Base-by-base conservation (phyloP, 1,140 invertebrate species). In the Sweltsa coloradensis region DNA sequence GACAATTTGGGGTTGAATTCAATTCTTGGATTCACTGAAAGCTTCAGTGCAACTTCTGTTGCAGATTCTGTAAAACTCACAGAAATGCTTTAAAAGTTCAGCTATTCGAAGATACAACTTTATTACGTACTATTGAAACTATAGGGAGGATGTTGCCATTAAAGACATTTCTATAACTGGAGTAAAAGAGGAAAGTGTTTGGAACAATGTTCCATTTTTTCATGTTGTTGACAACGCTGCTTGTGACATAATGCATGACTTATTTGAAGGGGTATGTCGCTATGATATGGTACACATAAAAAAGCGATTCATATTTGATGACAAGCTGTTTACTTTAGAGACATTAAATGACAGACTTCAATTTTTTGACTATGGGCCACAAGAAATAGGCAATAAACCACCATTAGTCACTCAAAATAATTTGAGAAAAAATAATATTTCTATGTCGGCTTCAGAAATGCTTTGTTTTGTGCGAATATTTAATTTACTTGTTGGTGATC, bases 401-500 rank as follows among this genome's bases (percentile, higher is more conserved):
- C 27, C 34, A 14, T 48, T 55, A n/a, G 51, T 37, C 24, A 50
- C 14, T 1, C 25, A 1, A 25, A 24, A 34, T 26, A 24, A 42
- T 21, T 18, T 47, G 16, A 53, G 53, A 42, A 51, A 52, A 21
- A 22, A 14, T 13, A 25, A 47, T 11, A 41, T 51, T 19, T 54
- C 50, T 27, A 51, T 51, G 46, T 58, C 53, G 18, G 53, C 58
- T 7, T 49, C 55, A 14, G 57, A 60, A 48, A 58, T 55, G 52
- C 7, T 18, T 21, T 46, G 27, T 46, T 49, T 60, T 11, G 11
- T 58, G 22, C 19, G 41, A 23, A 42, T 47, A 44, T 46, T 60
- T 26, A 19, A 27, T 2, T 54, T 57, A 25, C 24, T 53, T 2
- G 45, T 57, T 34, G 58, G 58, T n/a, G 53, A 57, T 51, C 23